phyloP scores from a whole-genome alignment of 1,140 invertebrate species.

The Andrena cerasifolii region DNA sequence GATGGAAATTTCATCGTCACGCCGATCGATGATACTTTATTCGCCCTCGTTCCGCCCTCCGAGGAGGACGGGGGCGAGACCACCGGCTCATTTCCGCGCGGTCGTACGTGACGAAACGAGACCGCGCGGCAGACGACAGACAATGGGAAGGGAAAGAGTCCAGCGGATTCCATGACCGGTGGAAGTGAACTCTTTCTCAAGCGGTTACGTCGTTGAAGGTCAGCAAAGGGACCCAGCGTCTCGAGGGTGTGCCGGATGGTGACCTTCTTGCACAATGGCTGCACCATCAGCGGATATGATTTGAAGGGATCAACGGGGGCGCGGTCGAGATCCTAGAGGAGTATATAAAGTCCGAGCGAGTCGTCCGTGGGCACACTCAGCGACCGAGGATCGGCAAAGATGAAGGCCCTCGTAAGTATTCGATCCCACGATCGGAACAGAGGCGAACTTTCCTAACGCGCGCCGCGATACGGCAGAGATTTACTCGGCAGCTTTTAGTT shows the following conservation, averaged over 20 bases:
- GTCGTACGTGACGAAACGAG: neutral
- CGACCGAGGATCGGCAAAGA: slow-evolving; percentile 76
- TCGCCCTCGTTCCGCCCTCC: neutral
- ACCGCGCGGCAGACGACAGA: neutral
- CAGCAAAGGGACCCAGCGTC: slow-evolving; percentile 49
- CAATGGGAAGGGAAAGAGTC: neutral
- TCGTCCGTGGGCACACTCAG: slow-evolving; percentile 74
- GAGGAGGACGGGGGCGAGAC: neutral
- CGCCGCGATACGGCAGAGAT: neutral
- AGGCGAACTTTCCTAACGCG: slow-evolving; percentile 6
- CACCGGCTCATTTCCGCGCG: too few species aligned
- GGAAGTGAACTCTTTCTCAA: slow-evolving; percentile 19
- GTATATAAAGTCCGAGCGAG: slow-evolving; percentile 79
- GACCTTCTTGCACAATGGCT: slow-evolving; percentile 81
- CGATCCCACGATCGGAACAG: slow-evolving; percentile 31
- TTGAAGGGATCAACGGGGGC: slow-evolving; percentile 81
- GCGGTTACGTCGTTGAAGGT: slow-evolving; percentile 51
- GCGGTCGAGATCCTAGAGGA: slow-evolving; percentile 76
- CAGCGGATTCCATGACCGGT: neutral
- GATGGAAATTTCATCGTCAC: neutral
- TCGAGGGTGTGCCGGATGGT: slow-evolving; percentile 74
- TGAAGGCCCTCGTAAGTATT: slow-evolving; percentile 81
- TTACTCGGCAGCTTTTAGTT: neutral
- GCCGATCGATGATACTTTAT: neutral
- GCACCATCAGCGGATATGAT: slow-evolving; percentile 79